phyloP scores from a whole-genome alignment of 2,113 vertebrate species.

The Apteryx mantelli region DNA sequence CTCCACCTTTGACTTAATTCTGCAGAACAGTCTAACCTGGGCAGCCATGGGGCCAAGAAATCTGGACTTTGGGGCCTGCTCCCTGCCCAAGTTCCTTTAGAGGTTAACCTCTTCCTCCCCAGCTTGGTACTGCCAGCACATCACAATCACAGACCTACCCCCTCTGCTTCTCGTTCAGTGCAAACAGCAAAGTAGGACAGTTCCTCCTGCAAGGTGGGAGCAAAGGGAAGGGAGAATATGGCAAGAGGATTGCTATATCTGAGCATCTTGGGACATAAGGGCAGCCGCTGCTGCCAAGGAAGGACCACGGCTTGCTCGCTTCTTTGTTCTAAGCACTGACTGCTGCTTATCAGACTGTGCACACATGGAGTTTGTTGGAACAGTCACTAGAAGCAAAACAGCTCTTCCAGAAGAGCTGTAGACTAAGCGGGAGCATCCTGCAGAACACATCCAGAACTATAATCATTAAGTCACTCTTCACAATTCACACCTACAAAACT shows the following conservation, averaged over 20 bases:
- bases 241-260: fast-evolving
- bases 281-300: background rate
- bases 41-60: background rate
- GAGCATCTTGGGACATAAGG: background rate
- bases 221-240: background rate
- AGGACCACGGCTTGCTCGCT: background rate
- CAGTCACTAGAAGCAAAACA: background rate
- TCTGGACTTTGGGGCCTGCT: background rate
- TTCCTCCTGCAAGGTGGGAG: background rate
- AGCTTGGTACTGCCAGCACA: background rate
- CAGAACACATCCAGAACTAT: background rate
- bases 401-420: background rate
- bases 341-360: background rate
- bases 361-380: background rate
- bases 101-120: constrained; percentile 38
- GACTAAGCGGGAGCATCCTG: background rate
- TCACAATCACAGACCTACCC: background rate
- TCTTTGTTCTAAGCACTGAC: background rate
- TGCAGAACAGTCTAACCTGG: background rate
- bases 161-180: background rate
- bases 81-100: background rate
- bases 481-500: background rate
- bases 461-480: background rate
- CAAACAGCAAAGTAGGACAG: background rate
- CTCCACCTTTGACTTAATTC: constrained; percentile 8